These are phyloP conservation scores for Collichthys lucidus DNA, from an alignment of 2,113 vertebrate species.

Conservation along the genomic window DNA sequence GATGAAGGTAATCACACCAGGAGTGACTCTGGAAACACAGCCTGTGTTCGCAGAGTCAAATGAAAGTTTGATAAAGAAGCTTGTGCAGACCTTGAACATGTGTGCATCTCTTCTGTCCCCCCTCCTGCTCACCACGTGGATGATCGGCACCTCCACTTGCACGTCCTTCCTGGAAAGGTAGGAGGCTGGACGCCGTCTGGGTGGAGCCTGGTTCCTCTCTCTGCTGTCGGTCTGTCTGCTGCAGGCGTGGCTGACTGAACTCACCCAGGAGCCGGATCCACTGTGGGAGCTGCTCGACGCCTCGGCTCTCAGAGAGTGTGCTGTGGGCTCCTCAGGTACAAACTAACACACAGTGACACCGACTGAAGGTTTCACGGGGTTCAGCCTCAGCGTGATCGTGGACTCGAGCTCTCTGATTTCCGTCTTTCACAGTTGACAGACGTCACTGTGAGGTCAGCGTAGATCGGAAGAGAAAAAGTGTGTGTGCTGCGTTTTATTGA, in stretches of 20 bases:
- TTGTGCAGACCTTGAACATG: too few species aligned
- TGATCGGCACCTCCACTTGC: not conserved
- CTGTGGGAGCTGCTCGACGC: not conserved
- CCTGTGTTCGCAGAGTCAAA: too few species aligned
- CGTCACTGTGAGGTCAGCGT: too few species aligned
- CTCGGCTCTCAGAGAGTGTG: not conserved
- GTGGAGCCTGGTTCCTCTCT: not conserved
- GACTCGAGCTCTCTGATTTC: too few species aligned
- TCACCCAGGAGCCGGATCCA: not conserved
- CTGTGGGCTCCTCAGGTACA: not conserved
- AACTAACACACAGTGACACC: not conserved
- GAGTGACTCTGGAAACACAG: too few species aligned
- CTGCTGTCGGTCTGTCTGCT: not conserved
- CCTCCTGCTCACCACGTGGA: not conserved
- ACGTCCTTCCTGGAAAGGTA: not conserved
- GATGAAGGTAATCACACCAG: not conserved
- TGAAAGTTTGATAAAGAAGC: too few species aligned
- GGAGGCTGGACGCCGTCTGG: not conserved
- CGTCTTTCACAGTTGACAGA: too few species aligned
- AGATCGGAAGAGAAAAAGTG: too few species aligned
- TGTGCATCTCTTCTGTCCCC: not conserved
- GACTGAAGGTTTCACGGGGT: too few species aligned
- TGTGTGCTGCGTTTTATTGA: too few species aligned
- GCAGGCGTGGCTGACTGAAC: not conserved
- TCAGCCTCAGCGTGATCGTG: too few species aligned